Percentiles rank a stretch among this genome's conserved stretches.
Evolutionary conservation across 2,113 vertebrate genomes (phyloP).

Genomic region (Vidua chalybeata): DNA sequence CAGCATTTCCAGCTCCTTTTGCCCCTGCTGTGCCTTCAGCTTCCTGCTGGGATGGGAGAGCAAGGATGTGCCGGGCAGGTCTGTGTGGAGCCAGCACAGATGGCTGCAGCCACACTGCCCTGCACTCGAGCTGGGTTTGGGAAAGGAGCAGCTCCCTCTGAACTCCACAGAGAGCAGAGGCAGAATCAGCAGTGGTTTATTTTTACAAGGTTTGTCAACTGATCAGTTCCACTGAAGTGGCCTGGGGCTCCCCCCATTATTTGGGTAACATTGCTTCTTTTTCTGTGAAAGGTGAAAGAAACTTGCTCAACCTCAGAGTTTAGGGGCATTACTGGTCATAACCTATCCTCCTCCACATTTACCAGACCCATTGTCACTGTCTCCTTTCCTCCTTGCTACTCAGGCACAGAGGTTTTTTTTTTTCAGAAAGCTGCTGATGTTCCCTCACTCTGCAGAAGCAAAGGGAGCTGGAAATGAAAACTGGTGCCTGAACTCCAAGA

Average conservation of each 20-base stretch:
- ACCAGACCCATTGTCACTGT: neutral
- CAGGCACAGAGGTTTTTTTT: neutral
- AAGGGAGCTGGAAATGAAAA: neutral
- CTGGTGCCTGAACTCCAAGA: neutral
- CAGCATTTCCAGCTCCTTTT: neutral
- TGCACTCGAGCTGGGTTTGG: fast-evolving
- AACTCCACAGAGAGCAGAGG: neutral
- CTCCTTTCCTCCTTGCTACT: neutral
- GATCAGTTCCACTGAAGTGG: no score
- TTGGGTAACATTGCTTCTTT: neutral
- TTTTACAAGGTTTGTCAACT: neutral
- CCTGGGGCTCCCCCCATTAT: fast-evolving
- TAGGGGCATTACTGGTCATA: neutral
- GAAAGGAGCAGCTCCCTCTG: neutral
- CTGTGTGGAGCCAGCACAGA: fast-evolving
- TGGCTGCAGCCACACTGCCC: neutral
- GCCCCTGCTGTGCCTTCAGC: neutral
- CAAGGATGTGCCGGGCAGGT: fast-evolving
- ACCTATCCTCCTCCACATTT: neutral
- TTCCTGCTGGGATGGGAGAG: neutral
- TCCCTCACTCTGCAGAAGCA: neutral
- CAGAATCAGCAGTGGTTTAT: neutral
- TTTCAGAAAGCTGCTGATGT: neutral
- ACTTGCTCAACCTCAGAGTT: neutral
- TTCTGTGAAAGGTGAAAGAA: neutral